Evolutionary conservation across 1,140 invertebrate genomes (phyloP), one percentile per base, ranked within the genome.

Genomic region (Phthorimaea operculella): DNA sequence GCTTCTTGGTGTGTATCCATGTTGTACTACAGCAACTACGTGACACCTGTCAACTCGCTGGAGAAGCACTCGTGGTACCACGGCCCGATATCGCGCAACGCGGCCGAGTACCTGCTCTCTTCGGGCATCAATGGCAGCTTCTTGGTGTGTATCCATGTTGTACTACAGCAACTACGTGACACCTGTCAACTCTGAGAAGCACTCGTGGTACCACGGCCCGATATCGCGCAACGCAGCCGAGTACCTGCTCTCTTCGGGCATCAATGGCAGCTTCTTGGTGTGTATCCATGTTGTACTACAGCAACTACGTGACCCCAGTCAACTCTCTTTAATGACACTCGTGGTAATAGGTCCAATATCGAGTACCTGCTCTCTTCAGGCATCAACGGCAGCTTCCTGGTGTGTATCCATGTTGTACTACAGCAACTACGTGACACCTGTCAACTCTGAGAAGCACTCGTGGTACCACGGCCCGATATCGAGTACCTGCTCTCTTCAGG

Each of bases 41-140:
- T 99, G 3, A 98, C 97, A 15, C 97, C 98, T 0, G 92, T 98
- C 11, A 99, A 99, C 87, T 98, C 96, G 8, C 86, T 99, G 44
- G 98, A 99, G 82, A 99, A 99, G 82, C 97, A 99, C 88, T 97
- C 96, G 16, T 99, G 98, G 98, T 98, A 98, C 84, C 97, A 99
- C 83, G 98, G 98, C 15, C 95, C 95, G 58, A 93, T 93, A 85
- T 96, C 96, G 0, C 89, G 98, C 61, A 99, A 98, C 86, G 96
- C 96, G 1, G 98, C 98, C 28, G 98, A 99, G 84, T 99, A 99
- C 88, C 87, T 99, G 11, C 88, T 99, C 4, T 98, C 96, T 68
- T 98, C 96, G 9, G 98, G 98, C 7, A 99, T 99, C 67, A 99
- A 99, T 85, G 98, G 98, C 33, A 98, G 96, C 73, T 99, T 99